Percentiles rank a stretch among this genome's conserved stretches.
Evolutionary conservation across 2,797 vertebrate species (phyloP).

Genomic region (Gymnopithys bicolor): DNA sequence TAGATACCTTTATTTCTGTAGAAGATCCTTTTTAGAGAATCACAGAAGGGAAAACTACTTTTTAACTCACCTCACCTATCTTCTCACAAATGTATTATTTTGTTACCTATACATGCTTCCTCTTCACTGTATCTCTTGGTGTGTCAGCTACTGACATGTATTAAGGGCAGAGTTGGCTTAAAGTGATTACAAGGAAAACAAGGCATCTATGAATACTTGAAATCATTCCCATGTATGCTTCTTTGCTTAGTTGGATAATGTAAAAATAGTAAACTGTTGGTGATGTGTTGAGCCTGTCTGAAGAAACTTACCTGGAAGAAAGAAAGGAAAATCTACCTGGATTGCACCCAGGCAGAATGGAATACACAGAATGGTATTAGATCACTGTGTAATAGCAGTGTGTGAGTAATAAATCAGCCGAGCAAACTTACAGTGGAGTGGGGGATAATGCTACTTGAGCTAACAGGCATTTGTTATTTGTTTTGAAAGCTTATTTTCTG

Average conservation of each 20-base stretch:
- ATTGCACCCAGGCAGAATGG: neutral
- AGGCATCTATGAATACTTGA: neutral
- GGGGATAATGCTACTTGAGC: neutral
- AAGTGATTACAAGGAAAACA: neutral
- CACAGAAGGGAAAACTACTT: neutral
- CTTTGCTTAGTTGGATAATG: neutral
- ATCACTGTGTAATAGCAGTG: neutral
- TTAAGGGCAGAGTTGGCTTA: neutral
- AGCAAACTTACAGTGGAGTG: neutral
- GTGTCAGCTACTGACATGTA: neutral
- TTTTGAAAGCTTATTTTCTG: neutral
- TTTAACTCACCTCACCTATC: neutral
- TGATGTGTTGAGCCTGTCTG: constrained; percentile 14
- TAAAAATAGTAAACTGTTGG: neutral
- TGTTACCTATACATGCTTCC: neutral
- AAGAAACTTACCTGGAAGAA: neutral
- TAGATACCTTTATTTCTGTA: neutral
- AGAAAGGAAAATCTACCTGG: constrained; percentile 2
- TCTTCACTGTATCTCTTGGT: neutral
- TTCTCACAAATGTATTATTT: neutral
- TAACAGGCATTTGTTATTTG: neutral
- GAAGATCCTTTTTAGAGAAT: neutral
- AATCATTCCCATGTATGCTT: neutral
- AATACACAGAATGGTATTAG: neutral
- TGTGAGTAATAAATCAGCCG: neutral